Evolutionary conservation across 2,888 invertebrate species (phyloP), one percentile per base, ranked within the genome.

Genomic region (Drosophila yooni): DNA sequence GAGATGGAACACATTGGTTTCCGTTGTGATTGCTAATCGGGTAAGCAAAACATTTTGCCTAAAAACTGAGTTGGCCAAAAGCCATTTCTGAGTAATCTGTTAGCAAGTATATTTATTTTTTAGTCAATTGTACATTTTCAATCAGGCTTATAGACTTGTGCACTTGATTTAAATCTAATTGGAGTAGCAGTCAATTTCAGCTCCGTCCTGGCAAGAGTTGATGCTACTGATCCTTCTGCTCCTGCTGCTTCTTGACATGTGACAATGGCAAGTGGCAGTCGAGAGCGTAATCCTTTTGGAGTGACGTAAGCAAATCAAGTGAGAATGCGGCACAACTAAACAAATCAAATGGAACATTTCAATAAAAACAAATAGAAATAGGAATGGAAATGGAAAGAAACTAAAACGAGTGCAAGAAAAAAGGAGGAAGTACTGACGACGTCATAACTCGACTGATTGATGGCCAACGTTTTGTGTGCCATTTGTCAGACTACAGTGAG

Each of bases 381-480:
- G 29, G 50, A 51, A 70, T 27, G 33, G 25, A 48, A 48, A 11
- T 31, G 27, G 13, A 46, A 25, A 46, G 25, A 25, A 25, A 46
- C 25, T 46, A 25, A 46, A 46, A 15, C 15, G 15, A 25, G 46
- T 43, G 43, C 11, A 15, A 50, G 21, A 18, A 40, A 51, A 60
- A 69, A 46, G 25, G 59, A 27, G 31, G 18, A 31, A 52, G 54
- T 56, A 78, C 74, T 89, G 83, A 74, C 54, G 74, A 78, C 66
- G 82, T 88, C 88, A 85, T 85, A 85, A 88, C 79, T 78, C 53
- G 79, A 70, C 65, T 88, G 85, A 89, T 86, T 84, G 85, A 89
- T 86, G 86, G 88, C 71, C 70, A 46, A 58, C 73, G 88, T 64
- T 79, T 87, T 82, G 79, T 81, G 54, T 36, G 76, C 48, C 50